Percentiles rank a stretch among this genome's conserved stretches.
phyloP scores from a whole-genome alignment of 1,140 invertebrate genomes.

The Dolichoris vasculosae region DNA sequence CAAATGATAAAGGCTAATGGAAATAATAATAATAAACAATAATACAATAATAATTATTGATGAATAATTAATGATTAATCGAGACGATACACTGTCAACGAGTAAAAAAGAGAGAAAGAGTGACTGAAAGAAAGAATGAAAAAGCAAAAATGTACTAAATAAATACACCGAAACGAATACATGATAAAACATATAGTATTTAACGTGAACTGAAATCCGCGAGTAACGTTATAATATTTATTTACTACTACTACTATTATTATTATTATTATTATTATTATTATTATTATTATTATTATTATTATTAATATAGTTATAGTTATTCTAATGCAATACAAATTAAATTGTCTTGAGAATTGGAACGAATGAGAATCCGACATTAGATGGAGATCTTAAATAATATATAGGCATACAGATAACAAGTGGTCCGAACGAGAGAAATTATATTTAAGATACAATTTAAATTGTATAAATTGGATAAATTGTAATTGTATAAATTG shows the following conservation, averaged over 20 bases:
- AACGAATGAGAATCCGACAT: not conserved
- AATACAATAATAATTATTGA: slow-evolving; percentile 56
- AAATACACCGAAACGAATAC: not conserved
- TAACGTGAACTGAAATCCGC: slow-evolving; percentile 15
- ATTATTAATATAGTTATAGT: too few species aligned
- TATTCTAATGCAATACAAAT: slow-evolving; percentile 27
- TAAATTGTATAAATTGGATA: slow-evolving; percentile 29
- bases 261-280: too few species aligned
- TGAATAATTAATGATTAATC: slow-evolving; percentile 54
- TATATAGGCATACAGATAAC: not conserved
- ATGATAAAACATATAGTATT: not conserved
- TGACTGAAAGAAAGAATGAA: slow-evolving; percentile 1
- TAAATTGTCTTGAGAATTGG: slow-evolving; percentile 32
- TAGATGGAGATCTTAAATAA: not conserved
- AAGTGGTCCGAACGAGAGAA: not conserved
- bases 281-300: too few species aligned
- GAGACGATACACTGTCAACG: not conserved
- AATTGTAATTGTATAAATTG: slow-evolving; percentile 37
- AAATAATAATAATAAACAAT: slow-evolving; percentile 53
- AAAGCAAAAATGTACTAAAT: not conserved
- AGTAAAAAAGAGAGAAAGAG: not conserved
- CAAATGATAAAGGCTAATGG: slow-evolving; percentile 44
- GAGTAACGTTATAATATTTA: slow-evolving; percentile 41
- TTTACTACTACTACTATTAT: too few species aligned
- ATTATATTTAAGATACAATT: slow-evolving; percentile 12